phyloP scores from a whole-genome alignment of 2,888 invertebrate genomes.

The Himalopsyche tibetana region DNA sequence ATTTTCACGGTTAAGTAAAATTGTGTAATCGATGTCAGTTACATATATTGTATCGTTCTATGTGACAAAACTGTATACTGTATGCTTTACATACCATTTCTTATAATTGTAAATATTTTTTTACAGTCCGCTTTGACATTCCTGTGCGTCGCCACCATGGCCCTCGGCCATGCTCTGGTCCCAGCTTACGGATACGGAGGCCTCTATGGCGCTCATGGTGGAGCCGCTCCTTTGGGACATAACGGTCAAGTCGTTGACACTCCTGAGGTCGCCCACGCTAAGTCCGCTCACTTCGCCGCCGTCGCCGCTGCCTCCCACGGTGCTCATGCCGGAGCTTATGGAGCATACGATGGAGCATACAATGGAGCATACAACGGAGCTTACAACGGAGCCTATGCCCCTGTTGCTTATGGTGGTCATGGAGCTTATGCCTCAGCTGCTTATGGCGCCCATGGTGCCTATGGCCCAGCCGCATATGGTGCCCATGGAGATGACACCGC shows the following conservation, averaged over 20 bases:
- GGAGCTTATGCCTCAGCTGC: slow-evolving; percentile 19
- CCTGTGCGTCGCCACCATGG: slow-evolving; percentile 50
- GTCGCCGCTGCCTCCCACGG: slow-evolving; percentile 68
- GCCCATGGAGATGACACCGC: too few species aligned
- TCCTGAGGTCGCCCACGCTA: slow-evolving; percentile 80
- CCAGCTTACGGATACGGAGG: slow-evolving; percentile 62
- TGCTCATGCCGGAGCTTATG: slow-evolving; percentile 66
- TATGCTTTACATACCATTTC: too few species aligned
- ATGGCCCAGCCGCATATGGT: not conserved
- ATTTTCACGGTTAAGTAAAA: too few species aligned
- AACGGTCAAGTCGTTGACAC: slow-evolving; percentile 73
- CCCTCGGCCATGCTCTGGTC: slow-evolving; percentile 44
- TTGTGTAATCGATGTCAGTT: too few species aligned
- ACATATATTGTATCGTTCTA: too few species aligned
- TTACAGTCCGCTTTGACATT: slow-evolving; percentile 55
- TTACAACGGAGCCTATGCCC: slow-evolving; percentile 70
- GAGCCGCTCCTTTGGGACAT: slow-evolving; percentile 69
- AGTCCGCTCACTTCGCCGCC: slow-evolving; percentile 78
- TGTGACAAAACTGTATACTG: too few species aligned
- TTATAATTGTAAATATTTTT: not conserved
- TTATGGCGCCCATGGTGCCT: slow-evolving; percentile 41
- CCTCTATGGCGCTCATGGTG: slow-evolving; percentile 43
- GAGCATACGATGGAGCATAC: slow-evolving; percentile 79
- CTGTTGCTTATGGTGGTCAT: not conserved
- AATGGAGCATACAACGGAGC: not conserved